phyloP scores from a whole-genome alignment of 2,888 invertebrate genomes.

The Drosophila diplacantha region DNA sequence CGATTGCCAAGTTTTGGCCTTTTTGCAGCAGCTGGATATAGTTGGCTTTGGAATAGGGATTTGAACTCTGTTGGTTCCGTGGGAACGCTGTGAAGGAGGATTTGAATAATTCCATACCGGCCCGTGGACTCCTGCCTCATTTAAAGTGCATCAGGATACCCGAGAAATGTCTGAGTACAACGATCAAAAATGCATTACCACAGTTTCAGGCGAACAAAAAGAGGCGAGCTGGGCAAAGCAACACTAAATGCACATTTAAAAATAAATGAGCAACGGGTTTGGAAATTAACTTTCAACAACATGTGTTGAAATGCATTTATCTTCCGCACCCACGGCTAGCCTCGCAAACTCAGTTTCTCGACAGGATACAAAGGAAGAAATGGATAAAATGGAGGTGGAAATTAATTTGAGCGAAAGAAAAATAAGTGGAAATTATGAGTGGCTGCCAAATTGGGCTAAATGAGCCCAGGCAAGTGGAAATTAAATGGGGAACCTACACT shows the following conservation, averaged over 20 bases:
- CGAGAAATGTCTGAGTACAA: constrained; percentile 26
- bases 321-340: constrained; percentile 60
- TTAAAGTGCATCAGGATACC: constrained; percentile 48
- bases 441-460: constrained; percentile 70
- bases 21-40: constrained; percentile 26
- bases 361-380: constrained; percentile 23
- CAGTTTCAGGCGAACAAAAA: constrained; percentile 2
- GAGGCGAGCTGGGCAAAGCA: constrained; percentile 10
- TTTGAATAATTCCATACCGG: constrained; percentile 10
- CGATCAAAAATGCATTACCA: constrained; percentile 67
- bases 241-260: constrained; percentile 64
- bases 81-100: constrained; percentile 1
- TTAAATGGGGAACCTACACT: constrained; percentile 54
- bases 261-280: constrained; percentile 68
- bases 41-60: constrained; percentile 15
- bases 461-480: constrained; percentile 63
- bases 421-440: constrained; percentile 34
- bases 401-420: constrained; percentile 55
- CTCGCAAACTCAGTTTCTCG: constrained; percentile 34
- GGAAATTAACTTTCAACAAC: constrained; percentile 73
- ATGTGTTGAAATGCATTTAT: constrained; percentile 72
- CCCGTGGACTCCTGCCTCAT: constrained; percentile 23
- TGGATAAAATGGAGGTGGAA: constrained; percentile 57
- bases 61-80: constrained; percentile 9
- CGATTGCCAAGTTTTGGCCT: constrained; percentile 43